phyloP scores from a whole-genome alignment of 2,113 vertebrate species.

The Hylia prasina region DNA sequence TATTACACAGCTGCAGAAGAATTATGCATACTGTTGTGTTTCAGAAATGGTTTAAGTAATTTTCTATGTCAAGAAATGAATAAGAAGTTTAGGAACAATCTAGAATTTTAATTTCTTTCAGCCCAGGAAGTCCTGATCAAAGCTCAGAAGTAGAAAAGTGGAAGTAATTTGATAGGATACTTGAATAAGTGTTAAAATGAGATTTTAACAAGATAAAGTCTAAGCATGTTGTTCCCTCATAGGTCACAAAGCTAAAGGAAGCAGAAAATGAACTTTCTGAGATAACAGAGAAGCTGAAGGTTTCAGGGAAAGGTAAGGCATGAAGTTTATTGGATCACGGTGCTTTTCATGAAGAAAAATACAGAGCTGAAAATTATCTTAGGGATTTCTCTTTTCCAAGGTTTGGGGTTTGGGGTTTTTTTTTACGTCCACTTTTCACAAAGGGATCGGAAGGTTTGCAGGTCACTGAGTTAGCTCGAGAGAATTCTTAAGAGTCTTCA shows the following conservation, averaged over 20 bases:
- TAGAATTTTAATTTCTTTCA: neutral
- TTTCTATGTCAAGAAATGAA: neutral
- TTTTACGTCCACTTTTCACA: neutral
- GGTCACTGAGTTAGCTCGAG: neutral
- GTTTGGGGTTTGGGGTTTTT: neutral
- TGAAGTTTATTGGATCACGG: neutral
- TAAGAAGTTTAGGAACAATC: neutral
- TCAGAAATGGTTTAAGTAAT: neutral
- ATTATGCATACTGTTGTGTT: fast-evolving
- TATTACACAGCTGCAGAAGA: neutral
- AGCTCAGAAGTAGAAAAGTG: neutral
- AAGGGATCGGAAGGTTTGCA: neutral
- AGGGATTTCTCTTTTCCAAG: neutral
- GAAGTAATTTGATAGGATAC: neutral
- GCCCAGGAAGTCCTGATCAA: neutral
- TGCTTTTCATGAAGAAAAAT: neutral
- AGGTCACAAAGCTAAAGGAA: constrained; percentile 86
- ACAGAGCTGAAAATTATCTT: neutral
- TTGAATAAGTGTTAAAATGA: neutral
- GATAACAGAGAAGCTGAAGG: constrained; percentile 82
- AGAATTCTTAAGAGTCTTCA: neutral
- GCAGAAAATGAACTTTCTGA: constrained; percentile 87
- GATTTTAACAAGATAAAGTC: neutral
- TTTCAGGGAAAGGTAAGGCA: constrained; percentile 80
- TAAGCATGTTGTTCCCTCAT: neutral